Conservation (phyloP, 2,888 invertebrate species). For the Cecidostiba fungosa region DNA sequence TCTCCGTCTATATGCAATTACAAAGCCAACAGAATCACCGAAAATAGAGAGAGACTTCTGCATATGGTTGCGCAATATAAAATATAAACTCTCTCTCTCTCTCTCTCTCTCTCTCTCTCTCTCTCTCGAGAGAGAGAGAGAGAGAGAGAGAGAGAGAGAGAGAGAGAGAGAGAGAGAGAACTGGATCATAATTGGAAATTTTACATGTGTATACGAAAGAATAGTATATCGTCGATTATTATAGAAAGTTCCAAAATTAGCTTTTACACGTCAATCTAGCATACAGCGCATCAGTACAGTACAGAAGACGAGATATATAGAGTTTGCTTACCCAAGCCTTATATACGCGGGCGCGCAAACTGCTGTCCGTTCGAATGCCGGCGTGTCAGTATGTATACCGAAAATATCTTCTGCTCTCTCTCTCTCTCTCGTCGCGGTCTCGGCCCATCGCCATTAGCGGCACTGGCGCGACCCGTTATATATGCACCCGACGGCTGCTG, state of each 20-base stretch:
- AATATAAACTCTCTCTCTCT: too few species aligned
- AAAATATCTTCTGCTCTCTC: neutral
- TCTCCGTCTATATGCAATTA: too few species aligned
- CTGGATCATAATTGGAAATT: neutral
- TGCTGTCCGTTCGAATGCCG: conserved; percentile 68
- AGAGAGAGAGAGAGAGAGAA: too few species aligned
- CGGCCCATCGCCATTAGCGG: conserved; percentile 58
- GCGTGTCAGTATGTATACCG: conserved; percentile 33
- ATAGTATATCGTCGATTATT: neutral
- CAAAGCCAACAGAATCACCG: too few species aligned
- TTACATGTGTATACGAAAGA: neutral
- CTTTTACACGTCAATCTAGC: conserved; percentile 33
- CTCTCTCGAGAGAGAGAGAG: too few species aligned
- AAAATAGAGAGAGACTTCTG: too few species aligned
- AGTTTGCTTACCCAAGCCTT: conserved; percentile 32
- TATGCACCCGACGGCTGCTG: neutral
- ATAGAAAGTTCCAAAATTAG: neutral
- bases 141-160: too few species aligned
- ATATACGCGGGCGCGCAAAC: conserved; percentile 41
- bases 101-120: too few species aligned
- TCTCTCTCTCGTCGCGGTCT: conserved; percentile 43
- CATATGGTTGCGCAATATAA: too few species aligned
- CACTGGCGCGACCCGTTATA: conserved; percentile 38
- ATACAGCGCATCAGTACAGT: neutral
- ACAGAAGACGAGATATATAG: neutral